Conservation (phyloP, 2,113 vertebrate species). For the Lipophrys pholis region DNA sequence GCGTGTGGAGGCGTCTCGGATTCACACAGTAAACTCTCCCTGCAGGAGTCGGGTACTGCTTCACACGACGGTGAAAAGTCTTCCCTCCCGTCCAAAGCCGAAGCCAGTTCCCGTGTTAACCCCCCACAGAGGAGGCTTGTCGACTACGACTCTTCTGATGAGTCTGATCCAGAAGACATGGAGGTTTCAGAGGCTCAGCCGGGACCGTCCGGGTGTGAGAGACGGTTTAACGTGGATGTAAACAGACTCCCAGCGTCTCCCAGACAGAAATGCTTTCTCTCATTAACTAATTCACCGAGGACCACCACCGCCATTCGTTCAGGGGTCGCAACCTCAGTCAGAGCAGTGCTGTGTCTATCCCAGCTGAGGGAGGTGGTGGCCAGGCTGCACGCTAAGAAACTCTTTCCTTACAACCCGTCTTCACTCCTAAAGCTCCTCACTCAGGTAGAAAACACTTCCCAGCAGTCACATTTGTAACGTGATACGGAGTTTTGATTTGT, state of each 20-base stretch:
- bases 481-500: not conserved
- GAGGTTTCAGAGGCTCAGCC: constrained; percentile 34
- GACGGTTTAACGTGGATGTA: not conserved
- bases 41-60: not conserved
- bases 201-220: not conserved
- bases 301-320: not conserved
- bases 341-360: constrained; percentile 80
- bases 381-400: constrained; percentile 86
- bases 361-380: constrained; percentile 84
- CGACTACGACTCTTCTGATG: constrained; percentile 90
- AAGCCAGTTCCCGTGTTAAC: no score
- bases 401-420: constrained; percentile 93
- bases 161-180: constrained; percentile 83
- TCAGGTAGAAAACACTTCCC: constrained; percentile 56
- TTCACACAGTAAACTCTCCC: not conserved
- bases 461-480: not conserved
- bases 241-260: not conserved
- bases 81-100: not conserved
- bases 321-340: constrained; percentile 30
- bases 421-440: constrained; percentile 88
- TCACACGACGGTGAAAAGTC: not conserved
- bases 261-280: not conserved
- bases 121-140: constrained; percentile 86
- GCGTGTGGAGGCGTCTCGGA: constrained; percentile 75
- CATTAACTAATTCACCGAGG: not conserved